These are phyloP conservation scores for Lutjanus erythropterus DNA, from an alignment of 2,113 vertebrate species.

Conservation along the genomic window DNA sequence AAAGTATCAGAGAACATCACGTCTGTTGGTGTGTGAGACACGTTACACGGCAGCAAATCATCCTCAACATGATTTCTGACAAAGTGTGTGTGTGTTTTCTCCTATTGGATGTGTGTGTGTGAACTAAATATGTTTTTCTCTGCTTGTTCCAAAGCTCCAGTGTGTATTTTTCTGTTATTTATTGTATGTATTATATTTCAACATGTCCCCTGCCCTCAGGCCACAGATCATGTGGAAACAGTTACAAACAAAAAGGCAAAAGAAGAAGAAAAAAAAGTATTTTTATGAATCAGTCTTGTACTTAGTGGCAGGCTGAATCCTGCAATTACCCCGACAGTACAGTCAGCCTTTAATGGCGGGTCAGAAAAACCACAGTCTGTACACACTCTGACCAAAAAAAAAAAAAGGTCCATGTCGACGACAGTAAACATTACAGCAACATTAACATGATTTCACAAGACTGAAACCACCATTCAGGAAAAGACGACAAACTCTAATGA, in stretches of 20 bases:
- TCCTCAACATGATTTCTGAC: background rate
- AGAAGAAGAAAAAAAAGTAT: slow-evolving; percentile 43
- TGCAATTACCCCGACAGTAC: slow-evolving; percentile 68
- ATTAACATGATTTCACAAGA: background rate
- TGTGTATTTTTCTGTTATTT: slow-evolving; percentile 38
- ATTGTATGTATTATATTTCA: slow-evolving; percentile 62
- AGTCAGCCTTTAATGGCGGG: slow-evolving; percentile 47
- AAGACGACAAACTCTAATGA: background rate
- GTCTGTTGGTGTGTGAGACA: background rate
- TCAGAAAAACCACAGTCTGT: slow-evolving; percentile 59
- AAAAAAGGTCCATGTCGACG: background rate
- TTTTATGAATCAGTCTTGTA: slow-evolving; percentile 66
- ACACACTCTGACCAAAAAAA: slow-evolving; percentile 35
- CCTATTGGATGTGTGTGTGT: background rate
- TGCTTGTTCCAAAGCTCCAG: background rate
- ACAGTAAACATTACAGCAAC: background rate
- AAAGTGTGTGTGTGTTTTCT: background rate
- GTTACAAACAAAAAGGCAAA: slow-evolving; percentile 68
- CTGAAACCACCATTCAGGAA: background rate
- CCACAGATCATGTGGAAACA: slow-evolving; percentile 67
- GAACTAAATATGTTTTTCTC: background rate
- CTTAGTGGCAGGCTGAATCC: slow-evolving; percentile 61
- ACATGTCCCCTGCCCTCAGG: slow-evolving; percentile 26
- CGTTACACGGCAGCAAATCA: slow-evolving; percentile 16
- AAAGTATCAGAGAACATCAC: background rate